Evolutionary conservation across 2,113 vertebrate species (phyloP), one percentile per base, ranked within the genome.

Genomic region (Catagonus wagneri): DNA sequence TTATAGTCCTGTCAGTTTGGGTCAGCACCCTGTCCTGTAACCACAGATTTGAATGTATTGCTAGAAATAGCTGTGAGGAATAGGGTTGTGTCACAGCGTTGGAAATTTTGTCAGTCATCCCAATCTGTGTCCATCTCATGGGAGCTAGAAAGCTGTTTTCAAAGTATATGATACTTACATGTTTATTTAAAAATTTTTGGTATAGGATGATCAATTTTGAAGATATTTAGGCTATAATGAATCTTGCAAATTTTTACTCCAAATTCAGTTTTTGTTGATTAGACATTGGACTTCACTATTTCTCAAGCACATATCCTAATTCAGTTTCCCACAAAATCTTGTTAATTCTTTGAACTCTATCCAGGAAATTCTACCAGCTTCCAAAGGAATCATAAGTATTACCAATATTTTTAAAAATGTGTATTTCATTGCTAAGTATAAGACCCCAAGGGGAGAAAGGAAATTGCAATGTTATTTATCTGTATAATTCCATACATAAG

Each of bases 281-380:
- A 75, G 54, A 71, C n/a, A 50, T 36, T 52, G 17, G n/a, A 83
- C 25, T 36, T 94, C 54, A 44, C 32, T 19, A 54, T 63, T 90
- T 94, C 79, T 96, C 14, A 83, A 89, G 56, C 8, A 58, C 79
- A 61, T 17, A 25, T 44, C 39, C 25, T 74, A 20, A 9, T 83
- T 20, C 6, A 75, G 1, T 65, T 91, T 29, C 20, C 58, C n/a
- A 84, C 19, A 60, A 22, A 63, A 63, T 69, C 63, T 85, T 61
- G 13, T 63, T 85, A 54, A 22, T 44, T 15, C 22, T 17, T 65
- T 79, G 17, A 74, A 93, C 63, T 92, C 13, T 86, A 29, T 63
- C 29, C 13, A 79, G 50, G 34, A 95, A 92, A 65, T 87, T 81
- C 60, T 79, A 13, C 13, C 63, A 86, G 36, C 13, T 96, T 90